These are phyloP conservation scores for Cremastinae sp. DNA, from an alignment of 2,888 invertebrate genomes.

Conservation along the genomic window DNA sequence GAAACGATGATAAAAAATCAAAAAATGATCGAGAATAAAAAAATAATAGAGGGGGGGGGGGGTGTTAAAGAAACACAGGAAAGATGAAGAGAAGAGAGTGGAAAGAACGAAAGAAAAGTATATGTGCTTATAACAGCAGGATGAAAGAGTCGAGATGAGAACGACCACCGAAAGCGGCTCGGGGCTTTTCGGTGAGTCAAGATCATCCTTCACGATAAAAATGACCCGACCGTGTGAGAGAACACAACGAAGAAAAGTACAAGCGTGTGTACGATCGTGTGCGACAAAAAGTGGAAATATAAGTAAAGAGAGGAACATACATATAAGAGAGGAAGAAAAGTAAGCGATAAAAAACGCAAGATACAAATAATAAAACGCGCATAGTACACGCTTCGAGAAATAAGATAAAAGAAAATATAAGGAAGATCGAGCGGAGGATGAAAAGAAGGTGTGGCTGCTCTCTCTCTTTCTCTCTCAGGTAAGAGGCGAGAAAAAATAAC, in stretches of 20 bases:
- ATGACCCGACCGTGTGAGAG: slow-evolving; percentile 49
- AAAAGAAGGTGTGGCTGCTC: slow-evolving; percentile 45
- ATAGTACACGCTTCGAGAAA: slow-evolving; percentile 4
- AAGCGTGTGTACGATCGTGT: background rate
- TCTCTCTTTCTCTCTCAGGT: no score
- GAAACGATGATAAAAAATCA: slow-evolving; percentile 15
- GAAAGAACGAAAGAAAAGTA: slow-evolving; percentile 11
- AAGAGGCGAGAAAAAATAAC: background rate
- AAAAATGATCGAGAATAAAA: slow-evolving; percentile 27
- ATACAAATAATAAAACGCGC: slow-evolving; percentile 47
- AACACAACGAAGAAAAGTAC: slow-evolving; percentile 47
- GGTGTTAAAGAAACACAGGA: slow-evolving; percentile 19
- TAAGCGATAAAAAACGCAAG: slow-evolving; percentile 39
- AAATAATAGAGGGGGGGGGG: background rate
- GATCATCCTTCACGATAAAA: slow-evolving; percentile 60
- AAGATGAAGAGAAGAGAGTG: background rate
- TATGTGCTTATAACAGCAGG: slow-evolving; percentile 1
- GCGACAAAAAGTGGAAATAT: background rate
- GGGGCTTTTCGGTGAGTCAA: slow-evolving; percentile 61
- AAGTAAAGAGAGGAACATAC: slow-evolving; percentile 40
- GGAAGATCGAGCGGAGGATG: slow-evolving; percentile 6
- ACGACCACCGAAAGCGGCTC: slow-evolving; percentile 59
- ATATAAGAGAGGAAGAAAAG: slow-evolving; percentile 18
- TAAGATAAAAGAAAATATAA: slow-evolving; percentile 3
- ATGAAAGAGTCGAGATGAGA: slow-evolving; percentile 40